These are phyloP conservation scores for Malurus melanocephalus DNA, from an alignment of 2,113 vertebrate genomes.

Conservation along the genomic window DNA sequence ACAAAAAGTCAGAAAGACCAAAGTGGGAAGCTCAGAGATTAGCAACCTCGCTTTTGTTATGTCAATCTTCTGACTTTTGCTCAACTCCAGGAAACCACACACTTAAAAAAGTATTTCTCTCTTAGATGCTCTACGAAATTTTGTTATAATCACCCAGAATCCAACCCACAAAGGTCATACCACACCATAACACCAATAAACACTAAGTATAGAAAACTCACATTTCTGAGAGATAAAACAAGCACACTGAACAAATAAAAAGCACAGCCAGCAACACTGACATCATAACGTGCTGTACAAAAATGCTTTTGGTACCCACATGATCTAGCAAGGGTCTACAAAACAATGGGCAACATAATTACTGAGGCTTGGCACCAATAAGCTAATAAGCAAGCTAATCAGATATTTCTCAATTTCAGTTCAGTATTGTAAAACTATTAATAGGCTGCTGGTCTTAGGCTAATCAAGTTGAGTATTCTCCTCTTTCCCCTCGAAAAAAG, in stretches of 20 bases:
- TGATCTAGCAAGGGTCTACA: neutral
- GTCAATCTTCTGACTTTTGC: neutral
- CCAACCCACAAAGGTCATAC: neutral
- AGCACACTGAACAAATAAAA: neutral
- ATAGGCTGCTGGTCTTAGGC: neutral
- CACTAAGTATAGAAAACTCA: neutral
- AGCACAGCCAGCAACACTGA: neutral
- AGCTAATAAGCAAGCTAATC: neutral
- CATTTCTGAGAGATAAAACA: neutral
- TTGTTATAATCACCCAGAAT: neutral
- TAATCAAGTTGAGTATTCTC: neutral
- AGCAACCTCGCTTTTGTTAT: neutral
- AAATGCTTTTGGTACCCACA: neutral
- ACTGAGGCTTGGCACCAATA: neutral
- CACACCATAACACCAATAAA: neutral
- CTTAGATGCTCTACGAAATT: neutral
- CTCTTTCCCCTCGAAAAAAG: neutral
- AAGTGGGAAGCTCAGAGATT: neutral
- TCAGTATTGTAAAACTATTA: neutral
- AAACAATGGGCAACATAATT: neutral
- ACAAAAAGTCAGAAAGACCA: neutral
- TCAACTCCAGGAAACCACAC: neutral
- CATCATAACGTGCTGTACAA: neutral
- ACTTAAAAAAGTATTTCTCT: neutral
- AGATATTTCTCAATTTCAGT: neutral